A percentile compares a stretch with the other conserved stretches of the same genome.
Conservation (phyloP, 2,888 invertebrate genomes). For the Pardosa pseudoannulata region DNA sequence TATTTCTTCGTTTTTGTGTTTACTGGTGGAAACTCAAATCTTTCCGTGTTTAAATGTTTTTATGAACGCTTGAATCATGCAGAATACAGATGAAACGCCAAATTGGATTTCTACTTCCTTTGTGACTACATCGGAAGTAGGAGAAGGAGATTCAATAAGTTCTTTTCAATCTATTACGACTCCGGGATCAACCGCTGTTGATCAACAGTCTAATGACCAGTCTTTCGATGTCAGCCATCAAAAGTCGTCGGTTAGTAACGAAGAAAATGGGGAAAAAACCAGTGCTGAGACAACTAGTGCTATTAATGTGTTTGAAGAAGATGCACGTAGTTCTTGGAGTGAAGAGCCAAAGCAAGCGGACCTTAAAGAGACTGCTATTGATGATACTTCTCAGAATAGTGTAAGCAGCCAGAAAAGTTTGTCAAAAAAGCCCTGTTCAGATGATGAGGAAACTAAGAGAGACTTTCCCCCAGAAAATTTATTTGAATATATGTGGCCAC, state of each 20-base stretch:
- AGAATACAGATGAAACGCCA: conserved; percentile 11
- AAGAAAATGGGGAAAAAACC: conserved; percentile 10
- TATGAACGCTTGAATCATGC: conserved; percentile 27
- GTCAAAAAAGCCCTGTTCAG: conserved; percentile 54
- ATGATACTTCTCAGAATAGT: conserved; percentile 66
- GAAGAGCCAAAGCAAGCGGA: conserved; percentile 52
- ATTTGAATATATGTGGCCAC: conserved; percentile 96
- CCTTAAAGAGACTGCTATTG: conserved; percentile 42
- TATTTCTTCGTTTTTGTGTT: neutral
- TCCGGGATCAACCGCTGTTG: conserved; percentile 20
- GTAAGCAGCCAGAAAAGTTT: conserved; percentile 51
- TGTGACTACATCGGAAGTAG: conserved; percentile 25
- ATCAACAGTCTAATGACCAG: conserved; percentile 49
- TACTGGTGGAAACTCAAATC: neutral
- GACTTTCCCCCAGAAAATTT: conserved; percentile 86
- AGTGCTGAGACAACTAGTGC: conserved; percentile 5
- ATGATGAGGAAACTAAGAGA: conserved; percentile 45
- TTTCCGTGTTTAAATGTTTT: neutral
- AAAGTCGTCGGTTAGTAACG: conserved; percentile 29
- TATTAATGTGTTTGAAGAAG: conserved; percentile 67
- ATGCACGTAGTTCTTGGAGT: conserved; percentile 71
- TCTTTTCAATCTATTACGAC: conserved; percentile 32
- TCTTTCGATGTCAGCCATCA: conserved; percentile 64
- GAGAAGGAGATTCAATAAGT: conserved; percentile 48
- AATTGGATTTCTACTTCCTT: conserved; percentile 61